Evolutionary conservation across 2,113 vertebrate genomes (phyloP), one percentile per base, ranked within the genome.

Genomic region (Sclerurus mexicanus): DNA sequence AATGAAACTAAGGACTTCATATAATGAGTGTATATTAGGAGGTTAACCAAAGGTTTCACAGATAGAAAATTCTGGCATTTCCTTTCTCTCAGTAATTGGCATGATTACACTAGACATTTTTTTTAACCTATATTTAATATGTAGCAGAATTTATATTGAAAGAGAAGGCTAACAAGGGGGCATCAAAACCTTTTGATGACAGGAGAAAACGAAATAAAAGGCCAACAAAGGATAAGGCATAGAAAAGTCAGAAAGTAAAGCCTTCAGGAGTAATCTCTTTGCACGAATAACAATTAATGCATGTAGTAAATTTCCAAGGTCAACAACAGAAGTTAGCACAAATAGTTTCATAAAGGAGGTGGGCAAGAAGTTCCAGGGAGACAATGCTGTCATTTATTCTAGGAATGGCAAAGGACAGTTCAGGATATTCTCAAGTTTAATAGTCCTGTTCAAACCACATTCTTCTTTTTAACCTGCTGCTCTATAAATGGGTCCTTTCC

Each of bases 281-380:
- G 42, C 44, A 89, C 7, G 16, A 64, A 55, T 74, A 85, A 44
- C 40, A 53, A 28, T 92, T 94, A 93, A 94, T 30, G 21, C 39
- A 46, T 60, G 23, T 25, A 94, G 62, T 74, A 93, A 87, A 96
- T 89, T 94, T 90, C 47, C 85, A 94, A 87, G 87, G 89, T 95
- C 89, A 95, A 60, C 75, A 75, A 68, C 22, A 86, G 67, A 97
- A 95, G 31, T 92, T 80, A 89, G 21, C 33, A 85, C 66, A 91
- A 96, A 84, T 21, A 64, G 25, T 92, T 92, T 92, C 73, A 87
- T 64, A 77, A 80, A 78, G 56, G 19, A 85, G 23, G n/a, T 93
- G 22, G 62, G 19, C 39, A 92, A 84, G 80, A 93, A 90, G 55
- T 92, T 94, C 58, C 55, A 85, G 47, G 30, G 77, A 78, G 46